Base-by-base conservation (phyloP, 2,888 invertebrate genomes). In the Cephus pulcher region DNA sequence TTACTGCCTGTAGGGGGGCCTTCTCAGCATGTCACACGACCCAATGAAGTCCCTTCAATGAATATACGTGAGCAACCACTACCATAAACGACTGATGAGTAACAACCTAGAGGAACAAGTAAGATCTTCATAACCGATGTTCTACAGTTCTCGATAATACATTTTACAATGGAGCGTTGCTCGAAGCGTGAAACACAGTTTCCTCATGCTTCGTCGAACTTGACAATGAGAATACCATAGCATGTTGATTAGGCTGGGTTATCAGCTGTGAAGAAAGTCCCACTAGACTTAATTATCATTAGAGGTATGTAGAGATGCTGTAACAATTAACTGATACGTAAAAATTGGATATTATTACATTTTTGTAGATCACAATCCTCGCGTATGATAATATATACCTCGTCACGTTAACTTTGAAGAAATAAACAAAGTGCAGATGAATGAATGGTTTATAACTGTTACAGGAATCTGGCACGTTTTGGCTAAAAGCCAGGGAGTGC, bases 161-260 rank as follows among this genome's bases (percentile, higher is more conserved):
- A 56, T 56, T 56, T 23, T 23, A 56, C 56, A 23, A 56, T 56
- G 56, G 23, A 56, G 23, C 56, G 56, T 56, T 56, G 23, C 56
- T 23, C 56, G 56, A 56, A 56, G 56, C 56, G 23, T 56, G 71
- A 34, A 34, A 71, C 76, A 80, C 78, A 85, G 83, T 85, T 82
- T 78, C 79, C 83, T 85, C 84, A 84, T 83, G 86, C 82, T 75
- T 81, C 79, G 79, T 56, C 81, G 75, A 33, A 71, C 11, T 71
- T 15, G 4, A 71, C 71, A 34, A 32, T 81, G 83, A 82, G 84
- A 78, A 81, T 78, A 78, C 80, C 79, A 77, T 82, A 81, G 83
- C 83, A 84, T 87, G 84, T 83, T 87, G 84, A 86, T 86, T 84
- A 86, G 82, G 56, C 23, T 56, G 23, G 6, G 56, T 56, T 56